Conservation (phyloP, 2,797 vertebrate genomes). For the Sus cebifrons region DNA sequence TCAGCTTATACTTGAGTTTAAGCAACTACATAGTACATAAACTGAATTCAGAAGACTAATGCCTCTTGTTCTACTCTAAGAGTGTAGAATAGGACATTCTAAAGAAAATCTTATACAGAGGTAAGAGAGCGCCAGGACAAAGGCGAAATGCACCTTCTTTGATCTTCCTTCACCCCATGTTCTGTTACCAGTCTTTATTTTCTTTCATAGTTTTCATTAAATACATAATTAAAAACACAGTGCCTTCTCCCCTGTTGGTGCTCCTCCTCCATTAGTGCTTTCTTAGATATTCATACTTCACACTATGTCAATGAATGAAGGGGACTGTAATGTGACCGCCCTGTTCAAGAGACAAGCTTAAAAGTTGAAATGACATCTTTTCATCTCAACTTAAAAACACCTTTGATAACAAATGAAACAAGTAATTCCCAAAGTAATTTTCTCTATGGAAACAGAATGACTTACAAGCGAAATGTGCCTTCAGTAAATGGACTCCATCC, state of each 20-base stretch:
- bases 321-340: not conserved
- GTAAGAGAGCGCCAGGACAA: not conserved
- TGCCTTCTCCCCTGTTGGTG: not conserved
- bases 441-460: not conserved
- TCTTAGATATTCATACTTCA: slow-evolving; percentile 19
- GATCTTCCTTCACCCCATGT: not conserved
- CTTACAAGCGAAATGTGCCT: not conserved
- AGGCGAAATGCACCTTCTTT: not conserved
- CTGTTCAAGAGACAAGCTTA: not conserved
- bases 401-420: slow-evolving; percentile 24
- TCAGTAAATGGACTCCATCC: not conserved
- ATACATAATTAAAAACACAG: slow-evolving; percentile 54
- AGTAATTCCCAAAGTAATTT: not conserved
- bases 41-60: not conserved
- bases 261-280: not conserved
- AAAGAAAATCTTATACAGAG: not conserved
- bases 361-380: not conserved
- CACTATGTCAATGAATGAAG: not conserved
- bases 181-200: not conserved
- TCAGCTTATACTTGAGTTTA: slow-evolving; percentile 8
- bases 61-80: not conserved
- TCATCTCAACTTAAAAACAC: not conserved
- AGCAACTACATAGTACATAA: not conserved
- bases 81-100: slow-evolving; percentile 4
- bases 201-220: not conserved